A percentile compares a stretch with the other conserved stretches of the same genome.
Evolutionary conservation across 2,888 invertebrate genomes (phyloP).

Genomic region (Parnassius mnemosyne): DNA sequence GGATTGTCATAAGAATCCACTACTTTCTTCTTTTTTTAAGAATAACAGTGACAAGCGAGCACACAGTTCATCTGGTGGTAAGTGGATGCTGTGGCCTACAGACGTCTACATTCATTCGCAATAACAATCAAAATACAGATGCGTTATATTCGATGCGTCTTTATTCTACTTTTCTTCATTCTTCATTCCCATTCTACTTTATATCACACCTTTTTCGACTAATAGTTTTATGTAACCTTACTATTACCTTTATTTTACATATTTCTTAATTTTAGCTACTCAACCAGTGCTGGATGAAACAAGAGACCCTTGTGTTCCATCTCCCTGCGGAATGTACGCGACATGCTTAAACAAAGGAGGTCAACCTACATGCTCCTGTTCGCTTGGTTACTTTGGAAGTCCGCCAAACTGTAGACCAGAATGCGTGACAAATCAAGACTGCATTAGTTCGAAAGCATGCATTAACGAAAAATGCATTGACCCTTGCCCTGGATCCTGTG

Average conservation of each 20-base stretch:
- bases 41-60: too few relatives aligned
- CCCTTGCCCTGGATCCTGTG: conserved; percentile 86
- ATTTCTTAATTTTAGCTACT: conserved; percentile 43
- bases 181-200: too few relatives aligned
- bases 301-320: conserved; percentile 83
- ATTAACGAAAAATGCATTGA: conserved; percentile 83
- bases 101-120: too few relatives aligned
- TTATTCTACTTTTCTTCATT: too few relatives aligned
- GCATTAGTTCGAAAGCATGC: conserved; percentile 83
- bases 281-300: conserved; percentile 60
- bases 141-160: too few relatives aligned
- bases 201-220: too few relatives aligned
- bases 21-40: too few relatives aligned
- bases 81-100: too few relatives aligned
- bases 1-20: too few relatives aligned
- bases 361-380: conserved; percentile 82
- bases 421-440: conserved; percentile 84
- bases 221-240: too few relatives aligned
- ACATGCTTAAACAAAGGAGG: conserved; percentile 78
- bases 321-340: conserved; percentile 84
- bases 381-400: conserved; percentile 81
- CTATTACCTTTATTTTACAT: conserved; percentile 1
- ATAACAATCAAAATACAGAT: too few relatives aligned
- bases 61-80: too few relatives aligned
- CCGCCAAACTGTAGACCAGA: conserved; percentile 86